These are phyloP conservation scores for Sturnus vulgaris DNA, from an alignment of 2,113 vertebrate species.

Conservation along the genomic window DNA sequence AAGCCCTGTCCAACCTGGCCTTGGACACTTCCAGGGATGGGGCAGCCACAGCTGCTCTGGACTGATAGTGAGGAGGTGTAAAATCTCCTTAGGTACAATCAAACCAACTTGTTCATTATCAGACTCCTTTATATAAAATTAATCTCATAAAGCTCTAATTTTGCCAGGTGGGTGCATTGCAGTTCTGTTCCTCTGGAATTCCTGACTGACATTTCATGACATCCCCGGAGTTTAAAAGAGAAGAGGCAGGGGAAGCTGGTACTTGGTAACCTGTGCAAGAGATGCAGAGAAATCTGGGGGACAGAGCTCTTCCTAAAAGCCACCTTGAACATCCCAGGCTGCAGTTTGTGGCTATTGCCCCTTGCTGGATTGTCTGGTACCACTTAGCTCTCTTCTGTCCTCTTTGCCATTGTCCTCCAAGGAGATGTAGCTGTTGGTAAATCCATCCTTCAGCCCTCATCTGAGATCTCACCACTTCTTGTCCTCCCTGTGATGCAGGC, in stretches of 20 bases:
- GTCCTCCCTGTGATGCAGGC: background rate
- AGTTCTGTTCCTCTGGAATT: background rate
- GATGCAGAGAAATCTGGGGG: background rate
- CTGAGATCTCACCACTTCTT: background rate
- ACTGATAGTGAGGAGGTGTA: background rate
- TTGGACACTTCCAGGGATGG: background rate
- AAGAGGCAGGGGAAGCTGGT: background rate
- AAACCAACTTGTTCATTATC: background rate
- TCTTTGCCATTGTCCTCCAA: background rate
- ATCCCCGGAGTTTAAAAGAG: background rate
- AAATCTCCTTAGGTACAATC: background rate
- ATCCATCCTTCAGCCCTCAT: background rate
- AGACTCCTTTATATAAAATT: background rate
- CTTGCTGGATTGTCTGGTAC: background rate
- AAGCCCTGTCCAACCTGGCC: accelerated
- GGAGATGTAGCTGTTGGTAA: background rate
- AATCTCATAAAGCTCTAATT: background rate
- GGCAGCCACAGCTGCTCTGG: background rate
- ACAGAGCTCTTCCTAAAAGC: background rate
- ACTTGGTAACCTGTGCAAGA: background rate
- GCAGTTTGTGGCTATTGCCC: background rate
- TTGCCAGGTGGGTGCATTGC: background rate
- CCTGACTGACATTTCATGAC: background rate
- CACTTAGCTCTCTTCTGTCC: background rate
- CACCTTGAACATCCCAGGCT: background rate